Evolutionary conservation across 2,113 vertebrate species (phyloP), one percentile per base, ranked within the genome.

Genomic region (Pandion haliaetus): DNA sequence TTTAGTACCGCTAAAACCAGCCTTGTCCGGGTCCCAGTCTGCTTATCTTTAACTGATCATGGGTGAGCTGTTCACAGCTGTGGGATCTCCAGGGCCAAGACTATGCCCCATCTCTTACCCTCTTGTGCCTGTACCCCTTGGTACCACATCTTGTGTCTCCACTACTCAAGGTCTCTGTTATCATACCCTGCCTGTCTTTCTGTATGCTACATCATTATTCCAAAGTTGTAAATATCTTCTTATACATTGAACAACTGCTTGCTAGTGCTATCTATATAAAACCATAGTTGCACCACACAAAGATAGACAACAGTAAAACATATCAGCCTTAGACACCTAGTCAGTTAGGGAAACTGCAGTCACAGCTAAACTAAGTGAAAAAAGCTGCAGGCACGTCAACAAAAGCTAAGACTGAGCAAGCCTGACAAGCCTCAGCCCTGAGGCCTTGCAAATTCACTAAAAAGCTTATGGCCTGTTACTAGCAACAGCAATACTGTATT

Each of bases 61-160:
- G 25, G 12, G 4, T 63, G 62, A 69, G 31, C 19, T 69, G 24
- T 57, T 70, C 25, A 40, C 34, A 69, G 20, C 24, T 26, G 9
- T 70, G 10, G 5, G 12, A 63, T 24, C 5, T 40, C 21, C 25
- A 58, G 50, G 14, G 80, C 8, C 52, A 80, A 66, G 47, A 4
- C 26, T 2, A 0, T 55, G 17, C 5, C 20, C 18, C 25, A n/a
- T 31, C 14, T 57, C 9, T 38, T 50, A 65, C 5, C 6, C 5
- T 45, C 24, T 25, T 52, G 6, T 66, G 25, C 8, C 7, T 44
- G 9, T 34, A 7, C 13, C 13, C 11, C 34, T 49, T 11, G 12
- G 28, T 47, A 44, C 18, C 18, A 61, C 8, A 34, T 42, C 16
- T 15, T 61, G 6, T 67, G 31, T 34, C n/a, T 55, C n/a, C 3